These are phyloP conservation scores for Diglossa cyanea DNA, from an alignment of 2,797 vertebrate genomes.

Conservation along the genomic window DNA sequence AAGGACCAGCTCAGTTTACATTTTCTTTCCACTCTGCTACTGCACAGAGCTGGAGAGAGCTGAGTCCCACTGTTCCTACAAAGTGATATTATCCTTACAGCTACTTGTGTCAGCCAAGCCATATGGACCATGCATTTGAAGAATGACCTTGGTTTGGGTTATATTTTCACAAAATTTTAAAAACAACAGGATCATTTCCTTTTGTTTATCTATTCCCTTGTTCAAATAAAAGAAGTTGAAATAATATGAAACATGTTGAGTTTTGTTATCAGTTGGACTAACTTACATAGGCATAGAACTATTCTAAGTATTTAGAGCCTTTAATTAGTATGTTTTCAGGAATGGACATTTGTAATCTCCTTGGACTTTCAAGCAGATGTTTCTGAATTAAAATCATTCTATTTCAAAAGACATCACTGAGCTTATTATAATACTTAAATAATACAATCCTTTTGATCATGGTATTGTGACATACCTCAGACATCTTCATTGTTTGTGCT, in stretches of 20 bases:
- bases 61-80: slow-evolving; percentile 18
- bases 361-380: slow-evolving; percentile 71
- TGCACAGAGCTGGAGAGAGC: not conserved
- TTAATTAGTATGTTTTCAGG: slow-evolving; percentile 74
- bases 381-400: slow-evolving; percentile 70
- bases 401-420: slow-evolving; percentile 70
- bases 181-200: slow-evolving; percentile 40
- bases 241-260: slow-evolving; percentile 65
- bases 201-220: slow-evolving; percentile 60
- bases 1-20: slow-evolving; percentile 6
- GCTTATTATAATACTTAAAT: slow-evolving; percentile 72
- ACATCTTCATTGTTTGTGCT: slow-evolving; percentile 72
- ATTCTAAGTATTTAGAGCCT: slow-evolving; percentile 71
- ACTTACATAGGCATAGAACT: slow-evolving; percentile 66
- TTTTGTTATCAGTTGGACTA: slow-evolving; percentile 67
- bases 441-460: slow-evolving; percentile 73
- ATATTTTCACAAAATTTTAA: slow-evolving; percentile 54
- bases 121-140: slow-evolving; percentile 42
- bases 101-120: slow-evolving; percentile 37
- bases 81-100: slow-evolving; percentile 51
- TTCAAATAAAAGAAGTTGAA: slow-evolving; percentile 69
- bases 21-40: slow-evolving; percentile 47
- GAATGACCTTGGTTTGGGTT: slow-evolving; percentile 36
- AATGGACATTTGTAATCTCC: slow-evolving; percentile 63
- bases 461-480: slow-evolving; percentile 75